Evolutionary conservation across 2,113 vertebrate genomes (phyloP).

Genomic region (Polypterus bichir): DNA sequence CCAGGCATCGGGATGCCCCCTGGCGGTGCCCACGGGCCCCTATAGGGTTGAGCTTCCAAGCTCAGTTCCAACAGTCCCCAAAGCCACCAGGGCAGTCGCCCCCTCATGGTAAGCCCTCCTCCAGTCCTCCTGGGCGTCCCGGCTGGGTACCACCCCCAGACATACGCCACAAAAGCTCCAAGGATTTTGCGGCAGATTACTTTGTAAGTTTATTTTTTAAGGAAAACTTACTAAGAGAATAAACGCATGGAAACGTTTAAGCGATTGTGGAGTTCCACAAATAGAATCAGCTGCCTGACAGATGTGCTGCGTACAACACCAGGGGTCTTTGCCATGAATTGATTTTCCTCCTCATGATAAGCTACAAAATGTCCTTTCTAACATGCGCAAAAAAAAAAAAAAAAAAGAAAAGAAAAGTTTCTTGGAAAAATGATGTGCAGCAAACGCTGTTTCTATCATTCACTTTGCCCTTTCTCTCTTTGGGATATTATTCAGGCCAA

Average conservation of each 20-base stretch:
- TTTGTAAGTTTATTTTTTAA: background rate
- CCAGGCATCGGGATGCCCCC: no score
- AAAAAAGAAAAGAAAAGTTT: background rate
- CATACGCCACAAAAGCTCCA: background rate
- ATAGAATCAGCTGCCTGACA: background rate
- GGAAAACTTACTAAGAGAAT: background rate
- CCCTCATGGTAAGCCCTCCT: no score
- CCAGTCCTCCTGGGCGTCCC: no score
- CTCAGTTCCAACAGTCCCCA: background rate
- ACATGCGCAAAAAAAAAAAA: background rate
- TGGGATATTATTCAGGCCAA: background rate
- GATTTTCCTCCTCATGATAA: background rate
- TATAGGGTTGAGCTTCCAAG: background rate
- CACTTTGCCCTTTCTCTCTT: background rate
- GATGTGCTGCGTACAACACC: background rate
- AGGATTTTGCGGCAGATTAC: background rate
- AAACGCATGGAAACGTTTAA: conserved; percentile 4
- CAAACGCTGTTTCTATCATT: background rate
- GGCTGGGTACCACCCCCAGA: background rate
- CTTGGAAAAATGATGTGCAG: background rate
- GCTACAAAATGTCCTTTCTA: background rate
- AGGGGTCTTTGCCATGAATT: background rate
- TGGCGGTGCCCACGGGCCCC: background rate
- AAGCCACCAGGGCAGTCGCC: background rate
- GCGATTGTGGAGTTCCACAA: background rate